Evolutionary conservation across 2,888 invertebrate genomes (phyloP).

Genomic region (Dryobota labecula): DNA sequence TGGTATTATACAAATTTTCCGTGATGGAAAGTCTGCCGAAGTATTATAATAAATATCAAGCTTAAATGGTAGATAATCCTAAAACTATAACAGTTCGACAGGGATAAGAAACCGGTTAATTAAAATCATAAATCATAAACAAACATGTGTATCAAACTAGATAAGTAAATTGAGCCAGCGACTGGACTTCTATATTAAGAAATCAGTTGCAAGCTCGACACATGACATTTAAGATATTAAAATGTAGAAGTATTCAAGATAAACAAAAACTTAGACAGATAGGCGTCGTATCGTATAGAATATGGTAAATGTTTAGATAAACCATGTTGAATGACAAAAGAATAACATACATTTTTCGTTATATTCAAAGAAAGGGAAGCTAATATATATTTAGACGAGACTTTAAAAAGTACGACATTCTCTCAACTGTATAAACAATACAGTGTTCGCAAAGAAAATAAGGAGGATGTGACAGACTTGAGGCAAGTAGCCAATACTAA

Average conservation of each 20-base stretch:
- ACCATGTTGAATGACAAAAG: constrained; percentile 12
- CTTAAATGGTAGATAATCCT: constrained; percentile 21
- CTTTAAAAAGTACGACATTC: constrained; percentile 50
- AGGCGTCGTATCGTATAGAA: constrained; percentile 24
- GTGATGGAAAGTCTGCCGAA: constrained; percentile 55
- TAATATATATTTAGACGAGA: constrained; percentile 43
- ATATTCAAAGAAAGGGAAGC: constrained; percentile 28
- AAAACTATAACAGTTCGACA: constrained; percentile 26
- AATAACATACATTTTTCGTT: constrained; percentile 4
- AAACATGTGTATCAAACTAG: constrained; percentile 44
- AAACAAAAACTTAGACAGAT: constrained; percentile 36
- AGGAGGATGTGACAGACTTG: constrained; percentile 56
- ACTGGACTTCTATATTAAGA: constrained; percentile 57
- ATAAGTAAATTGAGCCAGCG: constrained; percentile 42
- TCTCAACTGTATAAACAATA: constrained; percentile 71
- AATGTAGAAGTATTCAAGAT: constrained; percentile 40
- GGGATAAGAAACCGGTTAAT: constrained; percentile 48
- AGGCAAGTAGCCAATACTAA: constrained; percentile 77
- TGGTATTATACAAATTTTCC: constrained; percentile 72
- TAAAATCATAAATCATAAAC: constrained; percentile 42
- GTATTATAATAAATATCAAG: constrained; percentile 26
- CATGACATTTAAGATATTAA: constrained; percentile 49
- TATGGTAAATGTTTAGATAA: constrained; percentile 24
- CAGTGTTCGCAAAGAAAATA: constrained; percentile 65
- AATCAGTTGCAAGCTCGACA: constrained; percentile 54